These are phyloP conservation scores for Oreochromis spilurus DNA, from an alignment of 2,113 vertebrate genomes.

Conservation along the genomic window DNA sequence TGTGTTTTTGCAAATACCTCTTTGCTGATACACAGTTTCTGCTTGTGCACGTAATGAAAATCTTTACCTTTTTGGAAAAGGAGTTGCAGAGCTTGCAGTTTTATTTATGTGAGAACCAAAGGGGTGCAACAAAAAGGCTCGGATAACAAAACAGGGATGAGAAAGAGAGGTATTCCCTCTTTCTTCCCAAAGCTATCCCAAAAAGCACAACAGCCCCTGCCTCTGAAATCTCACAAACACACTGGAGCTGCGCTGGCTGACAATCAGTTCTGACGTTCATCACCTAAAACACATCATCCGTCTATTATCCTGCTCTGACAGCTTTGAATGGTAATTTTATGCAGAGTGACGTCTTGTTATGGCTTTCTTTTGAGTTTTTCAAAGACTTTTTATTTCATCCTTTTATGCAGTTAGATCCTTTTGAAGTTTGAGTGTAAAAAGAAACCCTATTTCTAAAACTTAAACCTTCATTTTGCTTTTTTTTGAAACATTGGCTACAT, in stretches of 20 bases:
- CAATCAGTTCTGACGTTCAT: background rate
- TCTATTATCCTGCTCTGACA: background rate
- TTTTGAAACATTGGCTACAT: background rate
- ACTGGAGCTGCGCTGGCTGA: background rate
- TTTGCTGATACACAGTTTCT: conserved; percentile 48
- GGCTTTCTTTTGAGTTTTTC: background rate
- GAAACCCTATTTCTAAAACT: background rate
- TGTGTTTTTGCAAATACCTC: conserved; percentile 47
- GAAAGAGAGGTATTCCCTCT: background rate
- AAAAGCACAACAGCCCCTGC: background rate
- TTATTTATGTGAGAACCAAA: conserved; percentile 9
- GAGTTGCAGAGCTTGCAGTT: conserved; percentile 43
- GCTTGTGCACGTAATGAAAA: conserved; percentile 21
- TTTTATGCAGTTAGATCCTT: background rate
- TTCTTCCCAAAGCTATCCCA: background rate
- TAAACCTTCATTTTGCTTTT: background rate
- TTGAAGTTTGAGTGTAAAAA: background rate
- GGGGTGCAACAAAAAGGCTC: background rate
- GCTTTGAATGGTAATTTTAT: background rate
- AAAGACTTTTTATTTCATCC: background rate
- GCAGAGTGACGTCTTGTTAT: background rate
- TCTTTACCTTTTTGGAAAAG: conserved; percentile 25
- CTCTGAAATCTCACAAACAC: background rate
- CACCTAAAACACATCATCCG: background rate
- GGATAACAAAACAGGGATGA: background rate